Evolutionary conservation across 2,888 invertebrate genomes (phyloP).

Genomic region (Pardosa pseudoannulata): DNA sequence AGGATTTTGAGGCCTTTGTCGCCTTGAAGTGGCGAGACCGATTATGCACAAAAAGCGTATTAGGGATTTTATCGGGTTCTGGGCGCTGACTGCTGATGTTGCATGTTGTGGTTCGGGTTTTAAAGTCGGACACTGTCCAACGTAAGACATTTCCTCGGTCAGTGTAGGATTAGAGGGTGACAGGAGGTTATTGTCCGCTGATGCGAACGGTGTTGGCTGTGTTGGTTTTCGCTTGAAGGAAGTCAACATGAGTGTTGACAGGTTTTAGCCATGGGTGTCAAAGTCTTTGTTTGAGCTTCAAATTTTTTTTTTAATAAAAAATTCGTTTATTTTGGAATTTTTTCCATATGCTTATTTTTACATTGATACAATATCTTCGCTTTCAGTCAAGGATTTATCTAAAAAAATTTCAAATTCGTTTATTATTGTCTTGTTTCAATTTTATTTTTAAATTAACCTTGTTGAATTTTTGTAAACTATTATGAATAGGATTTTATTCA

Average conservation of each 20-base stretch:
- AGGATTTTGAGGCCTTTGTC: constrained; percentile 65
- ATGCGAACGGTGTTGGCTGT: neutral
- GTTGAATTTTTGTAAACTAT: too few relatives aligned
- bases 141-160: constrained; percentile 13
- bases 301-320: constrained; percentile 1
- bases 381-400: too few relatives aligned
- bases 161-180: neutral
- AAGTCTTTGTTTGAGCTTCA: neutral
- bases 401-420: too few relatives aligned
- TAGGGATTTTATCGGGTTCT: constrained; percentile 52
- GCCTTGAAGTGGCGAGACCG: constrained; percentile 65
- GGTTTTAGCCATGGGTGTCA: constrained; percentile 4
- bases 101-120: constrained; percentile 28
- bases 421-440: too few relatives aligned
- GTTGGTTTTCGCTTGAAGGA: constrained; percentile 1
- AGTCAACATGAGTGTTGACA: neutral
- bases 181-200: constrained; percentile 6
- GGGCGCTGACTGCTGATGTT: constrained; percentile 53
- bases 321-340: too few relatives aligned
- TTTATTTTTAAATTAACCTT: too few relatives aligned
- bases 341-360: too few relatives aligned
- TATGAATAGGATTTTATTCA: too few relatives aligned
- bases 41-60: constrained; percentile 71
- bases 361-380: too few relatives aligned
- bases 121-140: constrained; percentile 44